These are phyloP conservation scores for Leucopsar rothschildi DNA, from an alignment of 2,113 vertebrate genomes.

Conservation along the genomic window DNA sequence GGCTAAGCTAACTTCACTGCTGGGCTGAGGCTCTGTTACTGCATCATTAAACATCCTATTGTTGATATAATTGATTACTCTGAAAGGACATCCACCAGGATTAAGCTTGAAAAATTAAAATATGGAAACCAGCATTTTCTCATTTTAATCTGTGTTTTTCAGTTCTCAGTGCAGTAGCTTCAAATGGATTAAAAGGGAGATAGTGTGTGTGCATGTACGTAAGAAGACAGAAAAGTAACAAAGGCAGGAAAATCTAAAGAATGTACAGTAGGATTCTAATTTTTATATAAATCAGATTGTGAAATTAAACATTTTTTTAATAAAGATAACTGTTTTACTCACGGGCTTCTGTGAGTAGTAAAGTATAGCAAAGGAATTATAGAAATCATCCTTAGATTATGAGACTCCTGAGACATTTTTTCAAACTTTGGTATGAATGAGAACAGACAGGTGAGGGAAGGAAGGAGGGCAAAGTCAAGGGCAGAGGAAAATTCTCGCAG, in stretches of 20 bases:
- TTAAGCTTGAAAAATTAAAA: not conserved
- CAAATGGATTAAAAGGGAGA: not conserved
- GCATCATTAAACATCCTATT: not conserved
- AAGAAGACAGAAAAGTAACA: not conserved
- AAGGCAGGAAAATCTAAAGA: not conserved
- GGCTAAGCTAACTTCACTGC: not conserved
- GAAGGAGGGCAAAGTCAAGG: not conserved
- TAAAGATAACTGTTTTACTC: not conserved
- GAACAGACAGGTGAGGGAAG: not conserved
- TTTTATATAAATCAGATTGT: not conserved
- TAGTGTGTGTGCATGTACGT: rapidly evolving
- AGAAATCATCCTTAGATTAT: not conserved
- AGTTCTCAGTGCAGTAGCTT: not conserved
- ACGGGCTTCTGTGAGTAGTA: not conserved
- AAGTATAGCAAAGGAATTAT: not conserved
- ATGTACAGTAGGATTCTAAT: not conserved
- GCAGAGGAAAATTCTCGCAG: not conserved
- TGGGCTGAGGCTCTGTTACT: not conserved
- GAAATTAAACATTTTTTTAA: not conserved
- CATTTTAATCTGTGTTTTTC: not conserved
- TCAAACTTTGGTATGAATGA: not conserved
- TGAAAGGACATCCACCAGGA: not conserved
- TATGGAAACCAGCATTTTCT: not conserved
- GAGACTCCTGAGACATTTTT: not conserved
- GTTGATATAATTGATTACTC: not conserved